Conservation (phyloP, 2,888 invertebrate species). For the Pterostichus madidus region DNA sequence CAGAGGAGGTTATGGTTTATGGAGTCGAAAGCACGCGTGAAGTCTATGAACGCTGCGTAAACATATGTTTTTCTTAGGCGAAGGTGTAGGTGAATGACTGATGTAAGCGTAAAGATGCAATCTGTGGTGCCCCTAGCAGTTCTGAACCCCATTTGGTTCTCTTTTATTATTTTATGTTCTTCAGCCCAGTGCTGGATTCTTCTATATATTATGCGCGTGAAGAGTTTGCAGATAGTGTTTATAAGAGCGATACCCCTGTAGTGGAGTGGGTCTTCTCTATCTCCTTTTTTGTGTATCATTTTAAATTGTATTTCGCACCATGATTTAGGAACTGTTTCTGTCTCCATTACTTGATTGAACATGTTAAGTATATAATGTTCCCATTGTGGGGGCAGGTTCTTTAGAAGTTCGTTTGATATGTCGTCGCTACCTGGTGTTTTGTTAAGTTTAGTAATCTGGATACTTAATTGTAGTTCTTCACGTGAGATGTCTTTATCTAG, state of each 20-base stretch:
- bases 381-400: not conserved
- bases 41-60: not conserved
- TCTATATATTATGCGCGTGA: not conserved
- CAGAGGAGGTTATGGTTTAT: constrained; percentile 13
- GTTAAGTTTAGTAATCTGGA: not conserved
- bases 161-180: constrained; percentile 29
- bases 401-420: not conserved
- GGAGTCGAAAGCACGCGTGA: constrained; percentile 17
- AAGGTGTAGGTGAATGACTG: constrained; percentile 22
- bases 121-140: not conserved
- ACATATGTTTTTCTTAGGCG: constrained; percentile 16
- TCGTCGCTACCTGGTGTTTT: not conserved
- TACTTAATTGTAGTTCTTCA: not conserved
- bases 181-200: constrained; percentile 21
- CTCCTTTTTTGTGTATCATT: constrained; percentile 5
- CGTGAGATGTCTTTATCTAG: not conserved
- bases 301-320: not conserved
- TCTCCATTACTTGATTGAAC: not conserved
- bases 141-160: constrained; percentile 15
- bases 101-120: constrained; percentile 7
- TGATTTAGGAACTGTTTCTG: not conserved
- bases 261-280: not conserved
- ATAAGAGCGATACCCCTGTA: not conserved
- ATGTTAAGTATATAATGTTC: constrained; percentile 9
- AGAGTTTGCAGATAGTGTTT: not conserved